Base-by-base conservation (phyloP, 2,113 vertebrate species). In the Macrotis lagotis region DNA sequence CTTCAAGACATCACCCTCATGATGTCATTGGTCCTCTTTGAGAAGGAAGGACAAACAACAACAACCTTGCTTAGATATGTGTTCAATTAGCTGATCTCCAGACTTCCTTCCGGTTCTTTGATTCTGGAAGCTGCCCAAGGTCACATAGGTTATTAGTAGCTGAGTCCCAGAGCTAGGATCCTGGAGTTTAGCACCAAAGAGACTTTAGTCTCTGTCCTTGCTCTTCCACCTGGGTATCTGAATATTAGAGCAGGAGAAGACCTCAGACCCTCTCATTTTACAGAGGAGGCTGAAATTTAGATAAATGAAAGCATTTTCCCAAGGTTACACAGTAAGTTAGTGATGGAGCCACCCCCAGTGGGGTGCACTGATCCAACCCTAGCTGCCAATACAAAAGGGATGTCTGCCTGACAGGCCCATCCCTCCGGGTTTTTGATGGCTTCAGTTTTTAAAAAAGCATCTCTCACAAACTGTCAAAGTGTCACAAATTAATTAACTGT, bases 401-500 rank as follows among this genome's bases (percentile, higher is more conserved):
- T 97, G 95, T 95, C 97, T 98, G 97, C 98, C 97, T 98, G 98
- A 98, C 98, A 98, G 95, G 59, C 97, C 97, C 97, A 96, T 96
- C 97, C 98, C 96, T 95, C 2, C 52, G 96, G 96, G 92, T 93
- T 93, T 95, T 98, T 98, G 98, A 98, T 98, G 98, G 98, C 96
- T 98, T 97, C 97, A 95, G 98, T 83, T 83, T 83, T 83, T 83
- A 83, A 83, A 94, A 95, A 98, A 98, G 98, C 95, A 98, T 98
- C 98, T 98, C 97, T 98, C 95, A 97, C 97, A 93, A 98, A 95
- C 98, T 99, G 98, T 99, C 98, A 99, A 98, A 98, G 98, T 98
- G 98, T 98, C 98, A 99, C 98, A 98, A 98, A 99, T 98, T 99
- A 99, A 99, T 99, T 98, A 99, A 98, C 98, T 98, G 98, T 98